Evolutionary conservation across 2,797 vertebrate genomes (phyloP).

Genomic region (Simalia tracyae): DNA sequence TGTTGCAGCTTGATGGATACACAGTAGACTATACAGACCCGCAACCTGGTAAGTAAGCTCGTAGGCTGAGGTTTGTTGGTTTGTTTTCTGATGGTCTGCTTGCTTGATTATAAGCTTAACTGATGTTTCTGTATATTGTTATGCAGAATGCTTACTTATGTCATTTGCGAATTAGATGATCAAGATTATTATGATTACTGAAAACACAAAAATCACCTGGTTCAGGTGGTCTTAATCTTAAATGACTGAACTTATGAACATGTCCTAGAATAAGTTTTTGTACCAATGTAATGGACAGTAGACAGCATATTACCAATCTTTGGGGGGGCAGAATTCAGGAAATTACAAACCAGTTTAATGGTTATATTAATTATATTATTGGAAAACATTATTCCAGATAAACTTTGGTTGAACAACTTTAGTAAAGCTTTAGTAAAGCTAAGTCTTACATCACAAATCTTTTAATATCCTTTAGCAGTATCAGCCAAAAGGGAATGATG

Average conservation of each 20-base stretch:
- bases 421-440: background rate
- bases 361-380: background rate
- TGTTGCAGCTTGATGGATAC: slow-evolving; percentile 95
- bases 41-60: slow-evolving; percentile 84
- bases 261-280: background rate
- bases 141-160: background rate
- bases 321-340: background rate
- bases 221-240: background rate
- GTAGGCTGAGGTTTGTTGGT: fast-evolving
- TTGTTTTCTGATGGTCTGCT: background rate
- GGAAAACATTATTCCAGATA: background rate
- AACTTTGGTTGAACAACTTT: background rate
- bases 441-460: background rate
- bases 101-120: background rate
- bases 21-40: slow-evolving; percentile 98
- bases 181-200: background rate
- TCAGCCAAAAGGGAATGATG: background rate
- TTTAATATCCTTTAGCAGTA: background rate
- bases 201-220: background rate
- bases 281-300: background rate
- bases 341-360: background rate
- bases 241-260: background rate
- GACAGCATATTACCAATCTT: background rate
- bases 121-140: no score
- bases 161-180: background rate